phyloP scores from a whole-genome alignment of 2,113 vertebrate genomes.

The Leiothrix lutea region DNA sequence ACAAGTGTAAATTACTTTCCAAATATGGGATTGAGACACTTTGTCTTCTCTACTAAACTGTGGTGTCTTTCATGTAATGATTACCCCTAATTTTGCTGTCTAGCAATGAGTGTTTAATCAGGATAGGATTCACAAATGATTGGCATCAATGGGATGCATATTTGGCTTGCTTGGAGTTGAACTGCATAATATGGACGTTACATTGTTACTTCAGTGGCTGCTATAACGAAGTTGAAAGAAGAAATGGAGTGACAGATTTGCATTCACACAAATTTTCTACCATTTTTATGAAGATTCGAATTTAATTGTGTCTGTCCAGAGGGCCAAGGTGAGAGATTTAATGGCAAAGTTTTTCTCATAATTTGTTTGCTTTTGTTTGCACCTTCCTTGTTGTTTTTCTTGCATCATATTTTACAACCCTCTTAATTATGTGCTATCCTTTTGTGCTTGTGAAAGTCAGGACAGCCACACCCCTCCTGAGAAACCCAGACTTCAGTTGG shows the following conservation, averaged over 20 bases:
- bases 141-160: neutral
- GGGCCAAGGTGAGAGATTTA: neutral
- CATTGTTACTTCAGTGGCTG: neutral
- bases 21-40: neutral
- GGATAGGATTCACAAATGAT: neutral
- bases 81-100: slow-evolving; percentile 11
- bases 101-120: neutral
- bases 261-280: neutral
- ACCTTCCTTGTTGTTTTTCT: neutral
- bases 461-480: neutral
- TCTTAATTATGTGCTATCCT: neutral
- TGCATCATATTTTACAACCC: neutral
- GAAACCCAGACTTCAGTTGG: neutral
- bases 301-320: neutral
- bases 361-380: neutral
- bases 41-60: neutral
- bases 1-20: neutral
- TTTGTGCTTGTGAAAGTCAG: neutral
- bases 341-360: neutral
- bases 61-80: neutral
- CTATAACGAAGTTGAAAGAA: neutral
- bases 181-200: neutral
- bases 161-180: neutral
- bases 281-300: neutral
- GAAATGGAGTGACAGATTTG: neutral